These are phyloP conservation scores for Odontocerum albicorne DNA, from an alignment of 2,888 invertebrate genomes.

Conservation along the genomic window DNA sequence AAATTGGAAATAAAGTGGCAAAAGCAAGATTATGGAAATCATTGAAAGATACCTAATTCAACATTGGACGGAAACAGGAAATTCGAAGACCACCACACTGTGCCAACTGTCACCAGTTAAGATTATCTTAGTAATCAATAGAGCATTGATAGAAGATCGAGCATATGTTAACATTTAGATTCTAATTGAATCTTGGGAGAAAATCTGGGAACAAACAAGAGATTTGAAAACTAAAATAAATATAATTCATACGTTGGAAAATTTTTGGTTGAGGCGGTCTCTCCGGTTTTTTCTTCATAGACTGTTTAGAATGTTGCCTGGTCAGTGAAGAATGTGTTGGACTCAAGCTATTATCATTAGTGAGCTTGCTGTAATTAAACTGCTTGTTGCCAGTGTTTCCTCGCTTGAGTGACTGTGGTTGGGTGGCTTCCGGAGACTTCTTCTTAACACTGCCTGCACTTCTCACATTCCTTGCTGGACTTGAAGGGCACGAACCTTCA, in stretches of 20 bases:
- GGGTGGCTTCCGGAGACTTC: constrained; percentile 52
- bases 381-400: constrained; percentile 61
- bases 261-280: constrained; percentile 48
- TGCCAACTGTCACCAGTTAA: too few relatives aligned
- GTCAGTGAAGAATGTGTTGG: constrained; percentile 21
- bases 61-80: too few relatives aligned
- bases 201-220: constrained; percentile 16
- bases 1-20: too few relatives aligned
- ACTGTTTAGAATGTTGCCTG: constrained; percentile 21
- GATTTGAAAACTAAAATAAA: too few relatives aligned
- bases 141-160: too few relatives aligned
- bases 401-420: constrained; percentile 47
- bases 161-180: too few relatives aligned
- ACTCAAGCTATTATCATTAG: constrained; percentile 62
- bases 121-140: too few relatives aligned
- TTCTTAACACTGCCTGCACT: constrained; percentile 41
- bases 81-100: too few relatives aligned
- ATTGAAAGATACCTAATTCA: too few relatives aligned
- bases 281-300: constrained; percentile 44
- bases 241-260: constrained; percentile 22
- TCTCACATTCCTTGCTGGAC: constrained; percentile 22
- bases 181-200: too few relatives aligned
- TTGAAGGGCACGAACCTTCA: constrained; percentile 29
- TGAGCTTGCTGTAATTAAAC: constrained; percentile 81
- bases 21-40: too few relatives aligned